Conservation (phyloP, 2,797 vertebrate genomes). For the Mormyrus hasselquistii region DNA sequence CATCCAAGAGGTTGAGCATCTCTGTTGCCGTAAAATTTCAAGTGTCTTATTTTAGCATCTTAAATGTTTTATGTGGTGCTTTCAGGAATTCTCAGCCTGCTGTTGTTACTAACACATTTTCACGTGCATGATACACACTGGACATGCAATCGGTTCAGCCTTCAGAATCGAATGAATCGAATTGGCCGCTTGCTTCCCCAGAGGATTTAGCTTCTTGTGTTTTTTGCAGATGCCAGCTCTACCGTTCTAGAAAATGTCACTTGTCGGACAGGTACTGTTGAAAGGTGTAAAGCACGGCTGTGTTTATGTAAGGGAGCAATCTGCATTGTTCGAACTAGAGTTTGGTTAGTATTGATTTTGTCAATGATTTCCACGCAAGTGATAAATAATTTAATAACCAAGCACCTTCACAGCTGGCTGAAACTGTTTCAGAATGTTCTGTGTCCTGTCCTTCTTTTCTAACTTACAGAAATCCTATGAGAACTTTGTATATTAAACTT, state of each 20-base stretch:
- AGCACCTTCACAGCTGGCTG: background rate
- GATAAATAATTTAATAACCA: background rate
- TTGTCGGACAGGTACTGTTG: background rate
- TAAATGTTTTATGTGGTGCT: constrained; percentile 15
- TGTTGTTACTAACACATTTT: background rate
- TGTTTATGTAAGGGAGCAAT: background rate
- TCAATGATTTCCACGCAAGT: background rate
- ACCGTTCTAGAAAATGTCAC: background rate
- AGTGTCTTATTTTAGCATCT: constrained; percentile 17
- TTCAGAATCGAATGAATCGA: background rate
- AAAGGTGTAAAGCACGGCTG: background rate
- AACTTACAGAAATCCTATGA: constrained; percentile 38
- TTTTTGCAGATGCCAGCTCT: background rate
- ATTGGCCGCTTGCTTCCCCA: background rate
- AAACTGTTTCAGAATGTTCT: constrained; percentile 40
- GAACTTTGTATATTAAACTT: constrained; percentile 32
- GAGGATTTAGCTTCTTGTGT: background rate
- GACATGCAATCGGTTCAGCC: background rate
- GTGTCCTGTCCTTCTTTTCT: constrained; percentile 54
- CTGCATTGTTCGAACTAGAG: background rate
- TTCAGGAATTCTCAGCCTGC: constrained; percentile 3
- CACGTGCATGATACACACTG: background rate
- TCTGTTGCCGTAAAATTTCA: constrained; percentile 9
- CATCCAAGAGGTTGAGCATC: constrained; percentile 8
- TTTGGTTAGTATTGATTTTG: background rate